Base-by-base conservation (phyloP, 2,113 vertebrate species). In the Periophthalmodon schlosseri region DNA sequence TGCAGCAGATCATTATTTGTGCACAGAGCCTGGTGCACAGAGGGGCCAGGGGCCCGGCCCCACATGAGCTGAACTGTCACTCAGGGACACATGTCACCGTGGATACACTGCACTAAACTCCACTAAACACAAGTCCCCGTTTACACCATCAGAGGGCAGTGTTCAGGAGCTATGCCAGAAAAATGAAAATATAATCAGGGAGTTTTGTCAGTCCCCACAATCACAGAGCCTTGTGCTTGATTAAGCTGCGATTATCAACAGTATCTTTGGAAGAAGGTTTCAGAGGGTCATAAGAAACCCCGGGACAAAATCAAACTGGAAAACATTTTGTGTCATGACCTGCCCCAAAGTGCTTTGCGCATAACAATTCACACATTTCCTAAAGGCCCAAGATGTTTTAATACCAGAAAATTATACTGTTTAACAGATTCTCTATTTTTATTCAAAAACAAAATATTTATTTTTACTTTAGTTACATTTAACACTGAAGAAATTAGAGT, bases 11-110 rank as follows among this genome's bases (percentile, higher is more conserved):
- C 75, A 58, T 86, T 83, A 80, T 84, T 83, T 52, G 73, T 71
- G 77, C 78, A 78, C 77, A 74, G 72, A 88, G 78, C 87, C 78
- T n/a, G 78, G 64, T 77, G 68, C 76, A 70, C 44, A 61, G 71
- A 14, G 23, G 57, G 50, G 54, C 1, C 61, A 84, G 77, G 73
- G 86, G 79, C 76, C 83, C 36, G 61, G 70, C 44, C 68, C 70
- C 83, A 65, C 78, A 82, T 77, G 86, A 81, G 44, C 82, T 52
- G 72, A 80, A n/a, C 80, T 82, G 77, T 83, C 89, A 88, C 74
- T 84, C 84, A 79, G 78, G 52, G 79, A 83, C 69, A 75, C 14
- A 78, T 86, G 87, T 85, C 86, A 89, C 57, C 79, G 57, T 15
- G 67, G 39, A 84, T 87, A 80, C 70, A 69, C 65, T 73, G 71